Evolutionary conservation across 2,888 invertebrate species (phyloP), one percentile per base, ranked within the genome.

Genomic region (Trissolcus brochymenae): DNA sequence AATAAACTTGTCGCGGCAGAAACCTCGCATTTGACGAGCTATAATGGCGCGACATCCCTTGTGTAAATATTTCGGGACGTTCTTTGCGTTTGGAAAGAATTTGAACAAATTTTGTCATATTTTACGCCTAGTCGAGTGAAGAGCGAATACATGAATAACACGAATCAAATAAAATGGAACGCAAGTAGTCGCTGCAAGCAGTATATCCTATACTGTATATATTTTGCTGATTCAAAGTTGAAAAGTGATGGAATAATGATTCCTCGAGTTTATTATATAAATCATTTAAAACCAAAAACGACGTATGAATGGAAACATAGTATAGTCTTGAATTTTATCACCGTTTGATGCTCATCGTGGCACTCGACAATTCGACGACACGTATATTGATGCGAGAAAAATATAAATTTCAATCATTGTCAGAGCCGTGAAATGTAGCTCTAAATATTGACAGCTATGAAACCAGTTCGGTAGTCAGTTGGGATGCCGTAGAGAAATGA

Each of bases 11-110:
- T 64, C 67, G 70, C 56, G 17, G 60, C 7, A 68, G 68, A 55
- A 59, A 51, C 64, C 64, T 68, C 70, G 68, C 46, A 70, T 75
- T 76, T 56, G 70, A 68, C 55, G 70, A 76, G 53, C 50, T 57
- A 70, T 65, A 64, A 68, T 60, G 73, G 60, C 46, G 25, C 57
- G 17, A 49, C 67, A 57, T 59, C 21, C 56, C 56, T 62, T 51
- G 70, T 76, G 72, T 72, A 76, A 76, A 72, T 72, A 72, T 71
- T 76, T 76, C 61, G 65, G 50, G 67, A 76, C 60, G 71, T 54
- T 62, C 62, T 66, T 71, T 66, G 66, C 66, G 67, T 65, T 65
- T 70, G 65, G 59, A 65, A 76, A 70, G 71, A 76, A 71, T 76
- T 71, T 62, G 25, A 67, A 65, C 56, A 55, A 76, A 71, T 71